Percentiles rank a stretch among this genome's conserved stretches.
Conservation (phyloP, 2,113 vertebrate genomes). For the Tonatia bakeri region DNA sequence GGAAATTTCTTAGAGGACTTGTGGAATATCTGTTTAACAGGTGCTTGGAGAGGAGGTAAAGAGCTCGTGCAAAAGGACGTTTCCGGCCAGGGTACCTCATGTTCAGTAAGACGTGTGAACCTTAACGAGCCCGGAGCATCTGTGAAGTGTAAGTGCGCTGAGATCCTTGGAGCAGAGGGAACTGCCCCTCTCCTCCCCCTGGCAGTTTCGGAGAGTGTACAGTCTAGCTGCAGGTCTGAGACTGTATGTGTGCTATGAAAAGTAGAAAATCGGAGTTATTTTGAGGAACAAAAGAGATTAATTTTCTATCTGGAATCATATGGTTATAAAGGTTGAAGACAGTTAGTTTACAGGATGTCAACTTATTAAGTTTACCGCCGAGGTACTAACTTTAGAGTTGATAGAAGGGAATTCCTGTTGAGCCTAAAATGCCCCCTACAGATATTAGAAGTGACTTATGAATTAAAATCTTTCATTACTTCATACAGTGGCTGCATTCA, state of each 20-base stretch:
- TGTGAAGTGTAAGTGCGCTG: background rate
- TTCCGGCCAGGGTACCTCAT: background rate
- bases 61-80: background rate
- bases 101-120: background rate
- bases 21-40: background rate
- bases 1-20: background rate
- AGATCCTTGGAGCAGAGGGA: rapidly evolving
- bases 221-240: background rate
- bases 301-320: background rate
- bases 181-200: background rate
- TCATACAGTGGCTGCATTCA: background rate
- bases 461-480: background rate
- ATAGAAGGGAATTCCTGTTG: background rate
- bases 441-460: background rate
- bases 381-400: background rate
- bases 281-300: background rate
- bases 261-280: background rate
- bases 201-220: background rate
- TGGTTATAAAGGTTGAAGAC: background rate
- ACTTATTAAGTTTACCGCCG: background rate
- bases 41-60: background rate
- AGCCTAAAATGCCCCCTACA: background rate
- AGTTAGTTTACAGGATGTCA: background rate
- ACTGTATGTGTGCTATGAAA: background rate
- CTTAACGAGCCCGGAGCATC: no score